Base-by-base conservation (phyloP, 2,113 vertebrate genomes). In the Shinisaurus crocodilurus region DNA sequence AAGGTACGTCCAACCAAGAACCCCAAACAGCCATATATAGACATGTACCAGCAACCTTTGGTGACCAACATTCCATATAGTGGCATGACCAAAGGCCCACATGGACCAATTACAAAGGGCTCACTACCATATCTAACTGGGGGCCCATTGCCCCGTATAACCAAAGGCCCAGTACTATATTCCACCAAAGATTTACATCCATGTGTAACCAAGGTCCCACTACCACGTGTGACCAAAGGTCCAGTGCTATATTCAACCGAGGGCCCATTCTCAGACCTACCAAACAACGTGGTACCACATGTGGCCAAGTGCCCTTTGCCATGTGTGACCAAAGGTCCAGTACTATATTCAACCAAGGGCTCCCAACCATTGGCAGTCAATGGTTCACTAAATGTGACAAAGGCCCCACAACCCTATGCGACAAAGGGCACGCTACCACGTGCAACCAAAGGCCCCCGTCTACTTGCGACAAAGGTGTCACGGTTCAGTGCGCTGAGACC, bases 91-190 rank as follows among this genome's bases (percentile, higher is more conserved):
- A 89, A 82, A 89, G 88, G 80, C 1, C 79, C 48, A 2, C 79
- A 82, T 2, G 88, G 65, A 13, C 4, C 88, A 79, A 82, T 89
- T 34, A 60, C 32, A 27, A 89, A 89, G 37, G 79, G 80, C 9
- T 89, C 80, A 0, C 29, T 43, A 0, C 88, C 80, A 23, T 60
- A 37, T 34, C 12, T 54, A 25, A 12, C n/a, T 54, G 8, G 65
- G 1, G 34, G 29, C 8, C 77, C 76, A 2, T 34, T 88, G 3
- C 87, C 63, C 9, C 87, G 87, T 27, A 5, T 82, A 50, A 74
- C 67, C 2, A 82, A 82, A 60, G 79, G 79, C 0, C 79, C 88
- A 2, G 67, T 89, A 7, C 50, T 87, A 10, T 87, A 87, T 40
- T 76, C 85, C 54, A 37, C 85, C 72, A 76, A 60, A 13, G 72